Percentiles rank a stretch among this genome's conserved stretches.
Conservation (phyloP, 2,888 invertebrate species). For the Elmis aenea region DNA sequence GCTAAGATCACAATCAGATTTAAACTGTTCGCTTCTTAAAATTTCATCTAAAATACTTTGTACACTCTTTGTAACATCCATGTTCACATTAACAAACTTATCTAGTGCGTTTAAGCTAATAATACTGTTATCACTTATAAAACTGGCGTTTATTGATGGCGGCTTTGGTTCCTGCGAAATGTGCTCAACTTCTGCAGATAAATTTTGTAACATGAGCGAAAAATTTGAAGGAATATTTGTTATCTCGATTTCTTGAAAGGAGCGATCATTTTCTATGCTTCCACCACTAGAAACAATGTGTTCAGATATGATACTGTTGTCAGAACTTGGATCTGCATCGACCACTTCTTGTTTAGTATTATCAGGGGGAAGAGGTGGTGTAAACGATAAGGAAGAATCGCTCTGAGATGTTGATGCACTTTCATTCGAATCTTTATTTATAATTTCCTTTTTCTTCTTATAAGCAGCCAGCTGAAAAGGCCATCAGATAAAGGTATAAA, state of each 20-base stretch:
- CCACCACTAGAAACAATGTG: constrained; percentile 23
- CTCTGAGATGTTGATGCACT: constrained; percentile 18
- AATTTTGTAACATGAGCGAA: constrained; percentile 23
- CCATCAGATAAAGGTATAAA: constrained; percentile 5
- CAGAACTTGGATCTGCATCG: constrained; percentile 8
- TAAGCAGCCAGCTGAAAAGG: constrained; percentile 19
- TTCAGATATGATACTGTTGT: constrained; percentile 21
- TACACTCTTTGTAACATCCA: constrained; percentile 26
- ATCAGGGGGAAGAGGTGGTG: constrained; percentile 22
- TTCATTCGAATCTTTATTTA: too few species aligned
- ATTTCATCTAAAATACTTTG: constrained; percentile 42
- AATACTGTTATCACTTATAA: constrained; percentile 28
- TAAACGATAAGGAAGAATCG: constrained; percentile 21
- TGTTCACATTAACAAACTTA: constrained; percentile 21
- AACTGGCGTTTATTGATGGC: constrained; percentile 27
- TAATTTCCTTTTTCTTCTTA: constrained; percentile 18
- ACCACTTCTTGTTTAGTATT: constrained; percentile 1
- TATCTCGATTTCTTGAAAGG: constrained; percentile 43
- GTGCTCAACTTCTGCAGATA: constrained; percentile 17
- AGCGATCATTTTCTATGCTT: constrained; percentile 44
- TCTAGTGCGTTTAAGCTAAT: constrained; percentile 30
- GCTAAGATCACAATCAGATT: constrained; percentile 25
- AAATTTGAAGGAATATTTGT: constrained; percentile 30
- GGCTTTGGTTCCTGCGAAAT: constrained; percentile 32
- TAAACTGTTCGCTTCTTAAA: constrained; percentile 35